These are phyloP conservation scores for Thera obeliscata DNA, from an alignment of 2,888 invertebrate genomes.

Conservation along the genomic window DNA sequence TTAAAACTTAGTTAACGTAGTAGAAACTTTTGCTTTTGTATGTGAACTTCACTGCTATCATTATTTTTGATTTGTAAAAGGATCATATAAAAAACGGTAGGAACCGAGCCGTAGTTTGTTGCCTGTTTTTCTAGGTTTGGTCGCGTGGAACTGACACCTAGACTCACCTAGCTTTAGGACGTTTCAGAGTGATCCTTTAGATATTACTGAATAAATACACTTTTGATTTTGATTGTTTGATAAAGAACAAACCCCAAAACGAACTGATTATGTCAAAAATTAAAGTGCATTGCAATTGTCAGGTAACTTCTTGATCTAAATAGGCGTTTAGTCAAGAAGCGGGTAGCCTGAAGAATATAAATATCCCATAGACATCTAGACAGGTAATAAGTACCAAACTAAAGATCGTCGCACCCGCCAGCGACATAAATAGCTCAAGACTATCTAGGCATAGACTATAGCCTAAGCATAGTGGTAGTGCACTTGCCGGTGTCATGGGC, in stretches of 20 bases:
- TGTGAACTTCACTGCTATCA: too few relatives aligned
- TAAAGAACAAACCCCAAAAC: not conserved
- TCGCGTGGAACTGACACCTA: too few relatives aligned
- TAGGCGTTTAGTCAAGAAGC: not conserved
- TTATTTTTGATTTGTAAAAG: too few relatives aligned
- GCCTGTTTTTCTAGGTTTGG: too few relatives aligned
- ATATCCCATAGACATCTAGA: constrained; percentile 19
- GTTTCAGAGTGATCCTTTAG: too few relatives aligned
- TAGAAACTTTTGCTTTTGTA: too few relatives aligned
- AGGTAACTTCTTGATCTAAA: not conserved
- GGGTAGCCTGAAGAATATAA: constrained; percentile 1
- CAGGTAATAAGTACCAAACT: constrained; percentile 36
- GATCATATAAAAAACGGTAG: too few relatives aligned
- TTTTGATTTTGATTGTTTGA: too few relatives aligned
- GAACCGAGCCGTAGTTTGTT: too few relatives aligned
- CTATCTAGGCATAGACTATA: constrained; percentile 28
- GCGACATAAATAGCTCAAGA: constrained; percentile 37
- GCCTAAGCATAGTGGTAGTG: constrained; percentile 24
- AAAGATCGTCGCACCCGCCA: constrained; percentile 39
- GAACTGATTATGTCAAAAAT: not conserved
- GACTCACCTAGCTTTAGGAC: too few relatives aligned
- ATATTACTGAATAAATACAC: too few relatives aligned
- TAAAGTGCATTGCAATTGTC: not conserved
- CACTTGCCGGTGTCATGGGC: constrained; percentile 45
- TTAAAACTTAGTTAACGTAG: too few relatives aligned